Evolutionary conservation across 1,140 invertebrate species (phyloP), one percentile per base, ranked within the genome.

Genomic region (Vollenhovia emeryi): DNA sequence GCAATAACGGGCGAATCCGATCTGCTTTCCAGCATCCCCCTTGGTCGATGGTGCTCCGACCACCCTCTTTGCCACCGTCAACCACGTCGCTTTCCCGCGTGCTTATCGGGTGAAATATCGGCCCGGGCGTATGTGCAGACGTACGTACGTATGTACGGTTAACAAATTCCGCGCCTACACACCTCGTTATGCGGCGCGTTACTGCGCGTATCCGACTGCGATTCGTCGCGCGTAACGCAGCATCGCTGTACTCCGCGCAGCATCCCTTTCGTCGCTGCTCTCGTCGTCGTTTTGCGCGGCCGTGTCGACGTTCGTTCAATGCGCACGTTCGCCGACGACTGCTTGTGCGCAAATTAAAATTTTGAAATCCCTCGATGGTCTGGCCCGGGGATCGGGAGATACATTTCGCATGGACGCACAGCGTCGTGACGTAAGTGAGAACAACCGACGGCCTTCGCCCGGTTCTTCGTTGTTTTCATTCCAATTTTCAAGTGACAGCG

Each of bases 1-100:
- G 90, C 90, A 93, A 92, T 93, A 92, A 93, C 85, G 79, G 82
- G 55, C 68, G 86, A 93, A 93, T 92, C 91, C 87, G 90, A 92
- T 90, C 87, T 89, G 75, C 75, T 87, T 84, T 45, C 30, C 82
- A 69, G 62, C 50, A 79, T 83, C 87, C 83, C 73, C 74, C 76
- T 57, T 73, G 59, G 45, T 87, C 87, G 80, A 11, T 15, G 52
- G 84, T 71, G 69, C 66, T 83, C 84, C 68, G 69, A 75, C 73
- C 73, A n/a, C 71, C 78, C 69, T 75, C 85, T 87, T 85, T 84
- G 86, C 83, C 73, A 78, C 78, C 85, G 87, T 88, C 88, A 88
- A 83, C 83, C 80, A 86, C 82, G 87, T 92, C 88, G 88, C 88
- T 89, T 75, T 84, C 83, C 86, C 59, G 84, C 85, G 84, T 71